Conservation (phyloP, 2,888 invertebrate genomes). For the Blastobasis adustella region DNA sequence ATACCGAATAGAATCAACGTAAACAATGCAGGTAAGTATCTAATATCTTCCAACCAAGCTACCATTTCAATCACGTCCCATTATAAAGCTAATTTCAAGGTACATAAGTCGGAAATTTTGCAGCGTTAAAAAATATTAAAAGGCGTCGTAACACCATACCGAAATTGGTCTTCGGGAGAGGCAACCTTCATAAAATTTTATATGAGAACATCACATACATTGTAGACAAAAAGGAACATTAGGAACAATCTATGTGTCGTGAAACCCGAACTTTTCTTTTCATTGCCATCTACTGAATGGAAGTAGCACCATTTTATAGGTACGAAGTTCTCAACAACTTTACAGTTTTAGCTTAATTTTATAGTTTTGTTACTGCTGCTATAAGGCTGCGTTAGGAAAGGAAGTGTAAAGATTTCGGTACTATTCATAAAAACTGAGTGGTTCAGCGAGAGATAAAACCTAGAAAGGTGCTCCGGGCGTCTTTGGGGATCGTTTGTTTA, state of each 20-base stretch:
- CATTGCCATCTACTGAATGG: constrained; percentile 43
- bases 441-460: too few species aligned
- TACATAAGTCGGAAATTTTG: not conserved
- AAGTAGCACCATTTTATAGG: constrained; percentile 4
- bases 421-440: too few species aligned
- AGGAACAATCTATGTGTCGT: constrained; percentile 55
- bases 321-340: too few species aligned
- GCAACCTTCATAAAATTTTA: constrained; percentile 52
- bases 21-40: too few species aligned
- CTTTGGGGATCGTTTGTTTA: too few species aligned
- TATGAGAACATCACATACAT: constrained; percentile 54
- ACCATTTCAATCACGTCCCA: too few species aligned
- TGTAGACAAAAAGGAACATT: constrained; percentile 56
- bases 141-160: constrained; percentile 31
- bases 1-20: too few species aligned
- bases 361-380: not conserved
- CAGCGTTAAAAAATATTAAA: not conserved
- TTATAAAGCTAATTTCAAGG: not conserved
- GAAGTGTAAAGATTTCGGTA: not conserved
- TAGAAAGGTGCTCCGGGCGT: too few species aligned
- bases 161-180: constrained; percentile 34
- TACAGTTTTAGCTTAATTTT: not conserved
- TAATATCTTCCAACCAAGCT: too few species aligned
- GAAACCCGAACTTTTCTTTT: constrained; percentile 55
- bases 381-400: not conserved